Evolutionary conservation across 1,140 invertebrate species (phyloP), one percentile per base, ranked within the genome.

Genomic region (Halictus rubicundus): DNA sequence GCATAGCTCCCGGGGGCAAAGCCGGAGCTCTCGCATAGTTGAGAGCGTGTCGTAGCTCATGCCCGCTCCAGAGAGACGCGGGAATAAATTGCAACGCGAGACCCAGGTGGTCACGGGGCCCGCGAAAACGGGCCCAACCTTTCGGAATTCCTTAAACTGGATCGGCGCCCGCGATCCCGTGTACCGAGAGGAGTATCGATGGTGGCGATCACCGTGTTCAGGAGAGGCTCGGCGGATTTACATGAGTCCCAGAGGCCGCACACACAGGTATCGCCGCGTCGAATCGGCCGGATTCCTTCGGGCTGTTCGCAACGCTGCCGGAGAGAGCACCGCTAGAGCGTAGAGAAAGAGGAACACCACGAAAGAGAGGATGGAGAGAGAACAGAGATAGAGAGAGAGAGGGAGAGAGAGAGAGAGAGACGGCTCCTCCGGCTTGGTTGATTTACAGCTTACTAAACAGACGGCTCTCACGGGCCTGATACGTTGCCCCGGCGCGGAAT

Each of bases 131-230:
- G 21, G n/a, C 19, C 54, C 19, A n/a, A 57, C 54, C 54, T 2
- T n/a, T n/a, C n/a, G 54, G 54, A 57, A 57, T 57, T 57, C 54
- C 54, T 21, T 9, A n/a, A 57, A 57, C 54, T 57, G 21, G 54
- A 57, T 57, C 54, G n/a, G 7, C 54, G 54, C n/a, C 8, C 54
- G 54, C 54, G 54, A 21, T 57, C 54, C n/a, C 54, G 54, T 57
- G 54, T 57, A 57, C n/a, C 19, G 54, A 57, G 54, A 57, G 54
- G 8, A 57, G 54, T 57, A 57, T 57, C 54, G 54, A 57, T 57
- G 54, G 54, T 57, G 54, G 54, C 54, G 54, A 57, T 57, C 54
- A 57, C 54, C 54, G 54, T 57, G 54, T 57, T 57, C 54, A n/a
- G 54, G 21, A 57, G 54, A 57, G 54, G 54, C 54, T 9, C 54